Evolutionary conservation across 2,888 invertebrate species (phyloP).

Genomic region (Drosophila macrothrix): DNA sequence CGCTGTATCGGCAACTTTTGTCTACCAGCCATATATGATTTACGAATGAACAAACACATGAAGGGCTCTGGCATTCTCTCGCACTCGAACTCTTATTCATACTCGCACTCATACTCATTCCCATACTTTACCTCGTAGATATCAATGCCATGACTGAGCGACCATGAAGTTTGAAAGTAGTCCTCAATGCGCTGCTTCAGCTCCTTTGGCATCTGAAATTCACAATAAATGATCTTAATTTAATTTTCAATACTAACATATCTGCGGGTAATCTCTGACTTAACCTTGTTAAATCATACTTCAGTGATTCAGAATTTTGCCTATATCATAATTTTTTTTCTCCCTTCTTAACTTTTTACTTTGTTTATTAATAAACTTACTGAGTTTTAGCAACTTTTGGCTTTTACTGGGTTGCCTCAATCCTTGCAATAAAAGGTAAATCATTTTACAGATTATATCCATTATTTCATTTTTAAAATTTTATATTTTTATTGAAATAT

Average conservation of each 20-base stretch:
- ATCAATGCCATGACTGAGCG: slow-evolving; percentile 98
- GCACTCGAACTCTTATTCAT: background rate
- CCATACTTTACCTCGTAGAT: slow-evolving; percentile 92
- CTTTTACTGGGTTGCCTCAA: background rate
- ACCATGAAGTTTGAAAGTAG: slow-evolving; percentile 99
- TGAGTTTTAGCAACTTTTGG: background rate
- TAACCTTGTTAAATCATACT: background rate
- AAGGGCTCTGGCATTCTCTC: background rate
- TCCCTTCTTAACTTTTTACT: background rate
- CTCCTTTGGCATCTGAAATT: slow-evolving; percentile 92
- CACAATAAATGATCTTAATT: background rate
- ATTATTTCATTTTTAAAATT: background rate
- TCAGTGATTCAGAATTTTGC: background rate
- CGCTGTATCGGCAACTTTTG: slow-evolving; percentile 64
- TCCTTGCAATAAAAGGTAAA: background rate
- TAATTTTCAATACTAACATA: background rate
- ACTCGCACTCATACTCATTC: background rate
- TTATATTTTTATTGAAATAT: background rate
- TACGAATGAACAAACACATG: slow-evolving; percentile 20
- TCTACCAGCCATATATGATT: slow-evolving; percentile 30
- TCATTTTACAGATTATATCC: background rate
- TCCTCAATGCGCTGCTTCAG: slow-evolving; percentile 98
- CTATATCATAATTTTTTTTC: background rate
- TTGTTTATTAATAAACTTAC: background rate
- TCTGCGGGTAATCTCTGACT: too few relatives aligned